Percentiles rank a stretch among this genome's conserved stretches.
phyloP scores from a whole-genome alignment of 1,140 invertebrate genomes.

The Acyrthosiphon pisum region DNA sequence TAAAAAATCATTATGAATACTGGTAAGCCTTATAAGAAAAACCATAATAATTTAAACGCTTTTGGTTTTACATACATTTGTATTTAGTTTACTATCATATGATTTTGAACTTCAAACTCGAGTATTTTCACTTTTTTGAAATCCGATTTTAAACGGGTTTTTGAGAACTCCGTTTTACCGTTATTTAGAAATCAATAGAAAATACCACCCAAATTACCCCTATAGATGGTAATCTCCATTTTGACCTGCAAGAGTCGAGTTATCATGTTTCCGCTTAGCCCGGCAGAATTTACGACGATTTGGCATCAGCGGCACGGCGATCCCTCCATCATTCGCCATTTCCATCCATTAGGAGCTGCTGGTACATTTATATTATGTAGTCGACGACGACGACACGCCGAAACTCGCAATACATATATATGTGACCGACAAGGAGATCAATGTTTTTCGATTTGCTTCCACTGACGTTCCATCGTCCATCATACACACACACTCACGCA shows the following conservation, averaged over 20 bases:
- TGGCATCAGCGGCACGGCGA: background rate
- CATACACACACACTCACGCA: background rate
- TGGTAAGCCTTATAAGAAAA: background rate
- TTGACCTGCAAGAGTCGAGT: background rate
- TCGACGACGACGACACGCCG: background rate
- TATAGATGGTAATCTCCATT: conserved; percentile 3
- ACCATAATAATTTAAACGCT: background rate
- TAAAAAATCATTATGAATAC: background rate
- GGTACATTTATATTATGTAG: conserved; percentile 14
- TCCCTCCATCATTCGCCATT: background rate
- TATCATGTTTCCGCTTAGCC: background rate
- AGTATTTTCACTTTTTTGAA: background rate
- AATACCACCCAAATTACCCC: background rate
- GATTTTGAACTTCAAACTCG: background rate
- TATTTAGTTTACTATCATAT: background rate
- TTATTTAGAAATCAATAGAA: background rate
- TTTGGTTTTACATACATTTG: background rate
- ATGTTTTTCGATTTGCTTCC: conserved; percentile 1
- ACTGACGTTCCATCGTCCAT: background rate
- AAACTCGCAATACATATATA: background rate
- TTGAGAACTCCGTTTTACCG: background rate
- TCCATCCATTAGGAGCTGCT: background rate
- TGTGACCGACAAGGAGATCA: background rate
- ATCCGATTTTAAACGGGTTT: background rate
- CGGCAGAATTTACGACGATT: background rate